Base-by-base conservation (phyloP, 2,113 vertebrate genomes). In the Brachirus orientalis region DNA sequence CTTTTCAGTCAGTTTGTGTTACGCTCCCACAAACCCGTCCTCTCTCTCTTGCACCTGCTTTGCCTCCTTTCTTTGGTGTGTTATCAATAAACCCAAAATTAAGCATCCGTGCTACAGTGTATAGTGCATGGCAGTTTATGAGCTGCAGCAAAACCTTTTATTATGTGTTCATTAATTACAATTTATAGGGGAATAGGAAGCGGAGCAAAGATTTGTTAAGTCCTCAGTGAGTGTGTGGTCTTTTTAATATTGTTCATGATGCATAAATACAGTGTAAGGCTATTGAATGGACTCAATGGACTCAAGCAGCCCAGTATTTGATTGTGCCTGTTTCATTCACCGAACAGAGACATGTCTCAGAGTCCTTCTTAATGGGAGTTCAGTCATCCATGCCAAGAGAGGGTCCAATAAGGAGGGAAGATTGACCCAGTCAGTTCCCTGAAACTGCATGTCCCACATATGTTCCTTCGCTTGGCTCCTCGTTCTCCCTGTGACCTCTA, bases 331-430 rank as follows among this genome's bases (percentile, higher is more conserved):
- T 59, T 70, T 46, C 45, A 40, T 66, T 75, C 61, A 66, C 67
- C 80, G 55, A 46, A 22, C 28, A n/a, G 20, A 50, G 28, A 56
- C 53, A 19, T 63, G 38, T 41, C 59, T 61, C 53, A 9, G 35
- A 76, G 77, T 77, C 68, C 70, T 64, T 74, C 47, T 72, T 86
- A 79, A 83, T 86, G 78, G 80, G 65, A 85, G 64, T 77, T 71
- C 72, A 82, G 54, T 77, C 77, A 75, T 79, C 56, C 56, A 55
- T 69, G 41, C 22, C 2, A 56, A 55, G 72, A 77, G 48, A 50
- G 28, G 14, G 58, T 45, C 72, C 62, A 61, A 53, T 63, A 63
- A 71, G 77, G 66, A 66, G 63, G 48, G 60, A 65, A 53, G 37
- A 75, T 33, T 79, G 83, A 83, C 77, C 83, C 70, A 80, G 70